Evolutionary conservation across 1,140 invertebrate genomes (phyloP).

Genomic region (Ladona fulva): DNA sequence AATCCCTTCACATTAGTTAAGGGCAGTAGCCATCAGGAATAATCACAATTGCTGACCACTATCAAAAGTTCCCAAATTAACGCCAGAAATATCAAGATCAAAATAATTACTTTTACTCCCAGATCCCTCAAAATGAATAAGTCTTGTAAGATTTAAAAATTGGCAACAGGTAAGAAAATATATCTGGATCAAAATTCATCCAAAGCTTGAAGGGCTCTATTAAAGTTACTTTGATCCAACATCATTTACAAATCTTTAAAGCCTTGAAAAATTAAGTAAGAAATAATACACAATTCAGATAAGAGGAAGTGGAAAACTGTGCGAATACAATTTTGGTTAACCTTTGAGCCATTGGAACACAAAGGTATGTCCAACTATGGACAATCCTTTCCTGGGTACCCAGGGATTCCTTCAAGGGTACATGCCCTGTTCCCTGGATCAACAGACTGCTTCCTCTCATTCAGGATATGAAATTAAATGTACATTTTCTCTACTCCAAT

Average conservation of each 20-base stretch:
- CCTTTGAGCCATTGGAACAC: background rate
- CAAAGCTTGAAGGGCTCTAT: background rate
- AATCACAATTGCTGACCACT: background rate
- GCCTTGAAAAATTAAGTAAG: background rate
- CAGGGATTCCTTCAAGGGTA: background rate
- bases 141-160: background rate
- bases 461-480: background rate
- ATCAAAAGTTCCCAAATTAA: background rate
- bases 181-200: conserved; percentile 10
- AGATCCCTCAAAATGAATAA: background rate
- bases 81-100: background rate
- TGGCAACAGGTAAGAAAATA: conserved; percentile 5
- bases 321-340: background rate
- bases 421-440: background rate
- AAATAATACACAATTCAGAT: background rate
- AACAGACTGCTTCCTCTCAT: background rate
- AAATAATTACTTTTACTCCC: background rate
- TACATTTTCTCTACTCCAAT: background rate
- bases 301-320: conserved; percentile 2
- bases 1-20: background rate
- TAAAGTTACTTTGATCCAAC: background rate
- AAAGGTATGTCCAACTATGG: background rate
- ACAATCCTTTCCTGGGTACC: background rate
- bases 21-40: background rate
- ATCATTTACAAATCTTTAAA: background rate